Base-by-base conservation (phyloP, 2,888 invertebrate species). In the Erebia aethiops region DNA sequence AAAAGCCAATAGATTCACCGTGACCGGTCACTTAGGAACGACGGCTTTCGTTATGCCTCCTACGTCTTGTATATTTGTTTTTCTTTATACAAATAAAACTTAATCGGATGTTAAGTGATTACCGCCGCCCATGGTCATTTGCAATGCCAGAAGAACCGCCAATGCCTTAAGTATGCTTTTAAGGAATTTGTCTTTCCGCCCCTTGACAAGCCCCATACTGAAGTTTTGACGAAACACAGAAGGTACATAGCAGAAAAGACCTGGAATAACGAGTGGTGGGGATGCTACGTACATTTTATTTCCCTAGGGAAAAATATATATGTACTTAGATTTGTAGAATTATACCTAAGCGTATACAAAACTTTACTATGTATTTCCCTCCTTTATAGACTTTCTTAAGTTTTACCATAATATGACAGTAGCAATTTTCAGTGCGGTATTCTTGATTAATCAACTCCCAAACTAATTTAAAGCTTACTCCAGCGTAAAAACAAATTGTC, bases 1-100 rank as follows among this genome's bases (percentile, higher is more conserved):
- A 72, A 70, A 72, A 74, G 62, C 67, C 54, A 70, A 74, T 43
- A 72, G 64, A 71, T 74, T 61, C 58, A 65, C 66, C 60, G 58
- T 60, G 70, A 21, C 70, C 68, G 62, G 54, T 62, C 70, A 67
- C 62, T 71, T 74, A 70, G 65, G 60, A 67, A 62, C 61, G 14
- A 57, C 65, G 10, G 49, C 54, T 69, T 69, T 61, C 58, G 64
- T 51, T 65, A 51, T 67, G 46, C 51, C 49, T 65, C 43, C 9
- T 43, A 67, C 16, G 9, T 43, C 16, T 35, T 60, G 41, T 60
- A 16, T 41, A 2, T 35, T 35, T 4, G 2, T 26, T 3, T 35
- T 35, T 35, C 35, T 35, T 35, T 35, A 35, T 7, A 35, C 35
- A 35, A 35, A 35, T 26, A 35, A 35, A 35, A 35, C 35, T 35